A percentile compares a stretch with the other conserved stretches of the same genome.
Evolutionary conservation across 2,113 vertebrate species (phyloP).

Genomic region (Pseudorasbora parva): DNA sequence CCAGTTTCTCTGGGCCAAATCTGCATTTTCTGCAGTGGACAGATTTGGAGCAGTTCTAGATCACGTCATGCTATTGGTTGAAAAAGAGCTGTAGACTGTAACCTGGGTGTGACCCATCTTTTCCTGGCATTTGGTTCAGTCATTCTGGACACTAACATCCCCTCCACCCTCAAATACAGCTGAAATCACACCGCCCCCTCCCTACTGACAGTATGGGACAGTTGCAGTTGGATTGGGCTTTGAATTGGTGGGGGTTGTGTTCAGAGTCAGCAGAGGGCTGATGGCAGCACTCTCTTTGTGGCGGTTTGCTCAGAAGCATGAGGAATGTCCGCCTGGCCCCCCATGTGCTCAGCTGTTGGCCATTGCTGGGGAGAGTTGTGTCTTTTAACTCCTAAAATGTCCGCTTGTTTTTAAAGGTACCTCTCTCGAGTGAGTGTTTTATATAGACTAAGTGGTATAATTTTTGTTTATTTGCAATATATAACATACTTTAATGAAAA

Average conservation of each 20-base stretch:
- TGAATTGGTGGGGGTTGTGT: conserved; percentile 35
- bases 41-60: not conserved
- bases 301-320: conserved; percentile 57
- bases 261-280: conserved; percentile 54
- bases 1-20: not conserved
- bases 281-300: conserved; percentile 70
- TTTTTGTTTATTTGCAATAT: not conserved
- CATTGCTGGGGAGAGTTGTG: conserved; percentile 4
- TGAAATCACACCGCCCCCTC: conserved; percentile 12
- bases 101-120: conserved; percentile 18
- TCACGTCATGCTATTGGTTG: not conserved
- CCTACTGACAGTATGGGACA: conserved; percentile 8
- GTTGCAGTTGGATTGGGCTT: not conserved
- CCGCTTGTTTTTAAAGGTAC: conserved; percentile 1
- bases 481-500: not conserved
- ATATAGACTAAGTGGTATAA: not conserved
- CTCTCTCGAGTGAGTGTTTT: not conserved
- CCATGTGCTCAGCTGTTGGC: conserved; percentile 64
- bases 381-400: conserved; percentile 14
- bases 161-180: conserved; percentile 9
- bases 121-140: not conserved
- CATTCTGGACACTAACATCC: not conserved
- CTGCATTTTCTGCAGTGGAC: not conserved
- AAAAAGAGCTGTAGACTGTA: not conserved
- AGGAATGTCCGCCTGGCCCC: conserved; percentile 67